These are phyloP conservation scores for Acrocephalus arundinaceus DNA, from an alignment of 2,113 vertebrate species.

Conservation along the genomic window DNA sequence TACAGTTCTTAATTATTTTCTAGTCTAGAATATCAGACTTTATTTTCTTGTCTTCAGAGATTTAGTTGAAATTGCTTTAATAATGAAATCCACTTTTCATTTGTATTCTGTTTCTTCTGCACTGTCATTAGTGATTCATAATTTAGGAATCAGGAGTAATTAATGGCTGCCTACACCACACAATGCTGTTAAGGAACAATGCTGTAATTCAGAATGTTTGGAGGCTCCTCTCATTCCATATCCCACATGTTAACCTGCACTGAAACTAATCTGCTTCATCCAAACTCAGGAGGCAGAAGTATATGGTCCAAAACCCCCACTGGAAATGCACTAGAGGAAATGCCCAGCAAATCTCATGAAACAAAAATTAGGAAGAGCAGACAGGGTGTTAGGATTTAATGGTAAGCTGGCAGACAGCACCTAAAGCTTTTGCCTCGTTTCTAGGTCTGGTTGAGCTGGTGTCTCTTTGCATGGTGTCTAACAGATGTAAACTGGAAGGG, in stretches of 20 bases:
- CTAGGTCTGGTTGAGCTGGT: background rate
- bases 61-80: constrained; percentile 16
- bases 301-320: background rate
- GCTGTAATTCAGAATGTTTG: background rate
- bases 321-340: background rate
- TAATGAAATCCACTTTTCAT: constrained; percentile 30
- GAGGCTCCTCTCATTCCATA: background rate
- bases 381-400: background rate
- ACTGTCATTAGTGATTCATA: background rate
- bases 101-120: constrained; percentile 11
- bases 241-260: background rate
- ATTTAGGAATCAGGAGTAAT: background rate
- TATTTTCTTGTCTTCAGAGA: constrained; percentile 10
- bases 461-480: background rate
- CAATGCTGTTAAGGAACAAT: background rate
- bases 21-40: background rate
- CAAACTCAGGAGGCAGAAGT: background rate
- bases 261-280: background rate
- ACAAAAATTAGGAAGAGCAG: background rate
- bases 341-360: background rate
- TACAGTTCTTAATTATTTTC: constrained; percentile 1
- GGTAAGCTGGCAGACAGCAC: background rate
- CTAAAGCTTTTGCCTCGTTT: fast-evolving
- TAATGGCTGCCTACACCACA: background rate
- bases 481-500: background rate